phyloP scores from a whole-genome alignment of 2,113 vertebrate genomes.

The Oncorhynchus masou region DNA sequence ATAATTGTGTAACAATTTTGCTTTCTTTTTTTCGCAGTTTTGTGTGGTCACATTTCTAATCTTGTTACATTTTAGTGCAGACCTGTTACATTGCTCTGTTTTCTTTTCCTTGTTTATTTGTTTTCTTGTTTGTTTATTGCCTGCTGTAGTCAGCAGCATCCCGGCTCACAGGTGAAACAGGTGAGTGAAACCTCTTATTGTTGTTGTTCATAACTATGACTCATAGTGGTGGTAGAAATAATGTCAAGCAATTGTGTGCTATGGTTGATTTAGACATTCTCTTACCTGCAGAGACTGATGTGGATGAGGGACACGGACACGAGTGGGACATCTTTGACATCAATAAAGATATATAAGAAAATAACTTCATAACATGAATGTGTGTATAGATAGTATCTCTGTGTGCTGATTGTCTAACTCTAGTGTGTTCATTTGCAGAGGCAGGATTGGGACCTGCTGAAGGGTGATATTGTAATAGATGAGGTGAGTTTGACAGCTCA shows the following conservation, averaged over 20 bases:
- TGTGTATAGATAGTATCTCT: not conserved
- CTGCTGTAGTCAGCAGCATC: slow-evolving; percentile 38
- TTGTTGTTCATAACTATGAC: too few relatives aligned
- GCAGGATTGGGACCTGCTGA: slow-evolving; percentile 79
- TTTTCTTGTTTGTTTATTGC: not conserved
- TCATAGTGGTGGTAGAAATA: too few relatives aligned
- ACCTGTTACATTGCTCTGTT: too few relatives aligned
- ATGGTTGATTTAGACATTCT: not conserved
- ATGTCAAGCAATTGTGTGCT: too few relatives aligned
- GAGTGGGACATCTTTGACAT: slow-evolving; percentile 83
- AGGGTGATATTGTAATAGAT: slow-evolving; percentile 81
- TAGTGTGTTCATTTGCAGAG: slow-evolving; percentile 57
- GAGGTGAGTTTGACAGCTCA: slow-evolving; percentile 66
- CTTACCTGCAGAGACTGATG: slow-evolving; percentile 71
- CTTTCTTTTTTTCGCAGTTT: too few relatives aligned
- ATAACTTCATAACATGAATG: not conserved
- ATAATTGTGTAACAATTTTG: not conserved
- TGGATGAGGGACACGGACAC: slow-evolving; percentile 73
- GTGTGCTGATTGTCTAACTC: not conserved
- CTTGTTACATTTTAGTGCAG: too few relatives aligned
- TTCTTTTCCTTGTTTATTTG: not conserved
- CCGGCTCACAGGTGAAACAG: slow-evolving; percentile 46
- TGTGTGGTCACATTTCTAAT: too few relatives aligned
- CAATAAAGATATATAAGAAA: slow-evolving; percentile 77
- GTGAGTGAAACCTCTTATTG: slow-evolving; percentile 18